Base-by-base conservation (phyloP, 2,113 vertebrate species). In the Pelusios castaneus region DNA sequence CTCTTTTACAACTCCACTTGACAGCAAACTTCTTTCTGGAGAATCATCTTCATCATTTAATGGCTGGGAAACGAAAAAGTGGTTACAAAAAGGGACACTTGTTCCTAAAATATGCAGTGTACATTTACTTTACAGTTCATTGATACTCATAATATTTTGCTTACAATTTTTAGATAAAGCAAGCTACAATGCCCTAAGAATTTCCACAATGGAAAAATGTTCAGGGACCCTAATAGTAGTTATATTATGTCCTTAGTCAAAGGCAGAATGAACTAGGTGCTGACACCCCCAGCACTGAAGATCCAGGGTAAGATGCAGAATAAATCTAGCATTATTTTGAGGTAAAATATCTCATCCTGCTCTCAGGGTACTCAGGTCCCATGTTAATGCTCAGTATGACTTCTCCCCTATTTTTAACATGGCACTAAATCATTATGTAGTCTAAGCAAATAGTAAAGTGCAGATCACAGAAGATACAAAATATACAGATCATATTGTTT, bases 1-100 rank as follows among this genome's bases (percentile, higher is more conserved):
- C 38, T 94, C 73, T 78, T 97, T 87, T 58, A 67, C 17, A 94
- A 83, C 31, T 81, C 43, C 56, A 84, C 58, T 78, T 3, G 92
- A 92, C 43, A 52, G 92, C 84, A 96, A 79, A 41, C 58, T 97
- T 94, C 81, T 56, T 96, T 97, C 95, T 94, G 93, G 79, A 92
- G 63, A 90, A 2, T 85, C 55, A 86, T 80, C 90, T 85, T 94
- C 77, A 92, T 89, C 78, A 94, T 43, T 90, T 89, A 94, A 90
- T 89, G 85, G 88, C 93, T 79, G 49, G 82, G 17, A 80, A 95
- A 97, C 43, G 34, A 86, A 49, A 22, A 45, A 58, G 4, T 6
- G 1, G n/a, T 91, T 31, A 73, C 3, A 76, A 82, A 84, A 79
- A 87, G 31, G 3, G 89, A 80, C 3, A 63, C 60, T 1, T 73